Evolutionary conservation across 2,888 invertebrate genomes (phyloP).

Genomic region (Melanargia galathea): DNA sequence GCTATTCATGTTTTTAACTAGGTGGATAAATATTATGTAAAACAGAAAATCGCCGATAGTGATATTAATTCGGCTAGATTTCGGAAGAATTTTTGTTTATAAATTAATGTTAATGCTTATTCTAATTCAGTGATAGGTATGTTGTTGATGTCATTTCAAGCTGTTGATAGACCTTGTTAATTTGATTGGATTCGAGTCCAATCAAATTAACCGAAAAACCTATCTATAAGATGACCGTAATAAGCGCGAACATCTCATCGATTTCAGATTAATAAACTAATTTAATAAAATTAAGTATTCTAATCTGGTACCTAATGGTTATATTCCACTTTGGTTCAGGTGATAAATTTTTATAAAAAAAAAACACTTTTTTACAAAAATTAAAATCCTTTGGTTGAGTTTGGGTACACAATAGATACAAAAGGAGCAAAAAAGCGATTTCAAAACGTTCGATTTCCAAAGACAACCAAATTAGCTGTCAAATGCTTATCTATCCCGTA

Average conservation of each 20-base stretch:
- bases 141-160: not conserved
- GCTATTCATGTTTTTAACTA: too few species aligned
- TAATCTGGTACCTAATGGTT: too few species aligned
- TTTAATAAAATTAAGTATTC: too few species aligned
- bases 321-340: too few species aligned
- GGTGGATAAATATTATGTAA: not conserved
- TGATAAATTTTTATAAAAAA: too few species aligned
- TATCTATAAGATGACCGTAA: slow-evolving; percentile 1
- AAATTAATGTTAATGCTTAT: not conserved
- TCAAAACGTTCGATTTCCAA: not conserved
- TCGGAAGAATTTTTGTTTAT: not conserved
- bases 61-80: slow-evolving; percentile 1
- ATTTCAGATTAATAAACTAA: not conserved
- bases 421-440: slow-evolving; percentile 6
- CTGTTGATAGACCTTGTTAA: too few species aligned
- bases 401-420: not conserved
- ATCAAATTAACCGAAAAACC: slow-evolving; percentile 14
- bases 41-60: not conserved
- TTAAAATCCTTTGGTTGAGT: too few species aligned
- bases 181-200: too few species aligned
- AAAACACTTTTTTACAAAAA: too few species aligned
- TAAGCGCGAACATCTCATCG: not conserved
- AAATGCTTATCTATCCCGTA: slow-evolving; percentile 16
- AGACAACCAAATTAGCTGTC: slow-evolving; percentile 16
- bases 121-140: not conserved